Percentiles rank a stretch among this genome's conserved stretches.
These are phyloP conservation scores for Ianthella basta DNA, from an alignment of 37 sponge, comb jelly and placozoan genomes.

Conservation along the genomic window DNA sequence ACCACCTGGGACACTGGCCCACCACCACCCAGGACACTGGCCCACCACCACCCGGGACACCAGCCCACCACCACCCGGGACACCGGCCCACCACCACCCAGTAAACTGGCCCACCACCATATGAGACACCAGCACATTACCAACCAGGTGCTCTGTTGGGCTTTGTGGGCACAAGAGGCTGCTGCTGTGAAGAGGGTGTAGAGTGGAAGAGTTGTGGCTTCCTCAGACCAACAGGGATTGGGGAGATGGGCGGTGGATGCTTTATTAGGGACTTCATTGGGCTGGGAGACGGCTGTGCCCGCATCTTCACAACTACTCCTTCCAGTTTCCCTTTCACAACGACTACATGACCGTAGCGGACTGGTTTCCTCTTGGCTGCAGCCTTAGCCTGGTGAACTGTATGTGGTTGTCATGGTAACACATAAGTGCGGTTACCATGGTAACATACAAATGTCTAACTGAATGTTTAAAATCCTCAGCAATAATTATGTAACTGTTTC, in stretches of 20 bases:
- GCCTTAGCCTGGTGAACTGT: neutral
- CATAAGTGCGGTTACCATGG: too few species aligned
- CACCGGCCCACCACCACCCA: neutral
- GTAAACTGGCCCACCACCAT: neutral
- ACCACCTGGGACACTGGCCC: neutral
- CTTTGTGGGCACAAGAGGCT: neutral
- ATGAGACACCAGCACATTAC: neutral
- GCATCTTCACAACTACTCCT: neutral
- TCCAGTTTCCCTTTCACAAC: neutral
- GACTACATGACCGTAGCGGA: neutral
- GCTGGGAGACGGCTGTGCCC: neutral
- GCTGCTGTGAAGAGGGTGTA: neutral
- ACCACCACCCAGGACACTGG: neutral
- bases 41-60: neutral
- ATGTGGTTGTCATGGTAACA: too few species aligned
- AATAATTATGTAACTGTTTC: too few species aligned
- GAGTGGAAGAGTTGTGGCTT: neutral
- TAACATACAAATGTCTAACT: too few species aligned
- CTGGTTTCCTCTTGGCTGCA: neutral
- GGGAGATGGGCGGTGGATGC: slow-evolving; percentile 1
- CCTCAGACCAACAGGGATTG: neutral
- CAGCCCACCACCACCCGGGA: neutral
- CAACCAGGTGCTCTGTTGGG: neutral
- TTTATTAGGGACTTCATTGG: slow-evolving; percentile 37
- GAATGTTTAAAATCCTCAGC: too few species aligned